Percentiles rank a stretch among this genome's conserved stretches.
Conservation (phyloP, 2,888 invertebrate species). For the Tipula lateralis region DNA sequence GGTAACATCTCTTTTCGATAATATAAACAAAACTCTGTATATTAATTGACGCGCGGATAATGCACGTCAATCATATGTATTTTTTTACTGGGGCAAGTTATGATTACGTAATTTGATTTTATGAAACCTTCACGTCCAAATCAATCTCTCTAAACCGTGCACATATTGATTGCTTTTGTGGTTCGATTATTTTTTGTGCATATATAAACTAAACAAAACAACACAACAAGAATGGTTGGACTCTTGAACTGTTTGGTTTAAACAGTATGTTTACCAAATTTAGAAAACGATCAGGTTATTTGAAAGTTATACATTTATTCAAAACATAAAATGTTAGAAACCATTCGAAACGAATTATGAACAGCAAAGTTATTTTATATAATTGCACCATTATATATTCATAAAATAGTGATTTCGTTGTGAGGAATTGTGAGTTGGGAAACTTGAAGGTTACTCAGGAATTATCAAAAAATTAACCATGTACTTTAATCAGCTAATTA, state of each 20-base stretch:
- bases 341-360: background rate
- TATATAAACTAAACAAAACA: background rate
- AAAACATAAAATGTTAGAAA: background rate
- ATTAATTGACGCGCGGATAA: background rate
- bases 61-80: background rate
- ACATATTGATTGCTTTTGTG: background rate
- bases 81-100: background rate
- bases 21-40: background rate
- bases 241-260: background rate
- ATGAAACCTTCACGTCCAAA: background rate
- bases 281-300: slow-evolving; percentile 2
- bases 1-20: background rate
- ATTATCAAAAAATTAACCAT: background rate
- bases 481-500: background rate
- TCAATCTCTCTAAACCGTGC: background rate
- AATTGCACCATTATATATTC: background rate
- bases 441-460: background rate
- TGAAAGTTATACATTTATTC: background rate
- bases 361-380: background rate
- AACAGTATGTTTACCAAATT: background rate
- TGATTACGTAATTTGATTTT: background rate
- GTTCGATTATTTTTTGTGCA: background rate
- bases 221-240: background rate
- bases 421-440: too few species aligned
- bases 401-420: background rate